These are phyloP conservation scores for Gortyna flavago DNA, from an alignment of 2,888 invertebrate species.

Conservation along the genomic window DNA sequence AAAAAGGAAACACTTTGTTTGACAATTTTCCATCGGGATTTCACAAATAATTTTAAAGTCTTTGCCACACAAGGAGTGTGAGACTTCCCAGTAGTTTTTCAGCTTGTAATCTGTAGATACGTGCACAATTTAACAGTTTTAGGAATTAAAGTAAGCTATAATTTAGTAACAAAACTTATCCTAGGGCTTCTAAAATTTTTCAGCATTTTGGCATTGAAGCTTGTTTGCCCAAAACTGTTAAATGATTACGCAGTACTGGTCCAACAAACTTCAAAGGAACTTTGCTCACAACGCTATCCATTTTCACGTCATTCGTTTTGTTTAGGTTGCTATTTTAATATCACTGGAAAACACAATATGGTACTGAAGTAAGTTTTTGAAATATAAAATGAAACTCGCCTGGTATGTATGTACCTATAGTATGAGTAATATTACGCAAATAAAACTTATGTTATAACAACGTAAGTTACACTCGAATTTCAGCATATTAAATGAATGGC, in stretches of 20 bases:
- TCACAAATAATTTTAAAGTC: too few relatives aligned
- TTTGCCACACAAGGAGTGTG: too few relatives aligned
- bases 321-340: slow-evolving; percentile 1
- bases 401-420: background rate
- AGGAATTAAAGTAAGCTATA: background rate
- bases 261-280: slow-evolving; percentile 13
- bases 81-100: background rate
- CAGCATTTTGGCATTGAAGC: background rate
- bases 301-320: slow-evolving; percentile 2
- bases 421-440: background rate
- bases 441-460: background rate
- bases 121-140: background rate
- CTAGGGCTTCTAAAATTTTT: background rate
- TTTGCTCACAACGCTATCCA: slow-evolving; percentile 3
- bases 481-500: background rate
- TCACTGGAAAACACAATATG: background rate
- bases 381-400: background rate
- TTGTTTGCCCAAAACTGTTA: slow-evolving; percentile 4
- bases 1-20: background rate
- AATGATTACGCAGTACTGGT: background rate
- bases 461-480: background rate
- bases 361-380: background rate
- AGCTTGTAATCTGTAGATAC: background rate
- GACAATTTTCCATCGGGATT: too few relatives aligned
- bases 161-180: background rate